Evolutionary conservation across 2,797 vertebrate genomes (phyloP).

Genomic region (Xenops minutus): DNA sequence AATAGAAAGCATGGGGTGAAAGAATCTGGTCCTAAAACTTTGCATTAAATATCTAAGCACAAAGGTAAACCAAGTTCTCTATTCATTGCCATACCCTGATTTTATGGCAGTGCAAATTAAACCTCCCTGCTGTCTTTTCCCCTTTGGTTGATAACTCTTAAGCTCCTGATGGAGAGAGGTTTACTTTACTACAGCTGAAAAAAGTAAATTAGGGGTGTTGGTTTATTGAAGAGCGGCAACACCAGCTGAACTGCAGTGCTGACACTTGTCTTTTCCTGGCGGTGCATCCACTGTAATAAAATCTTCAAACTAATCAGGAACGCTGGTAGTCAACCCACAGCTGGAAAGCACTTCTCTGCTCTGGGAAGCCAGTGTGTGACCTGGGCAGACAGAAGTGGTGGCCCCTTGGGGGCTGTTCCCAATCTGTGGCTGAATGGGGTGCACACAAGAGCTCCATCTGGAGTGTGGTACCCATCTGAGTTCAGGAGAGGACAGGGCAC

Average conservation of each 20-base stretch:
- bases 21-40: background rate
- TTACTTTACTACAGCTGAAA: background rate
- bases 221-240: background rate
- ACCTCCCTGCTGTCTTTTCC: background rate
- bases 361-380: background rate
- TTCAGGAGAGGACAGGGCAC: background rate
- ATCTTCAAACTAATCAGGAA: background rate
- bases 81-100: background rate
- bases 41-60: background rate
- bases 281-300: background rate
- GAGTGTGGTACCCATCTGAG: background rate
- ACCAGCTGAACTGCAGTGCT: fast-evolving
- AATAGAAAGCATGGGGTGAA: background rate
- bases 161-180: background rate
- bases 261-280: background rate
- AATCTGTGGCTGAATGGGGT: no score
- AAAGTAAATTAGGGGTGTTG: background rate
- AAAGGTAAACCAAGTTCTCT: background rate
- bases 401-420: background rate
- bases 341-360: no score
- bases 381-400: background rate
- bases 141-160: background rate
- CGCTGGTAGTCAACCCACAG: background rate
- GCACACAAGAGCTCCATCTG: fast-evolving
- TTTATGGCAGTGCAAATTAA: background rate